Conservation (phyloP, 2,113 vertebrate genomes). For the Rynchops niger region DNA sequence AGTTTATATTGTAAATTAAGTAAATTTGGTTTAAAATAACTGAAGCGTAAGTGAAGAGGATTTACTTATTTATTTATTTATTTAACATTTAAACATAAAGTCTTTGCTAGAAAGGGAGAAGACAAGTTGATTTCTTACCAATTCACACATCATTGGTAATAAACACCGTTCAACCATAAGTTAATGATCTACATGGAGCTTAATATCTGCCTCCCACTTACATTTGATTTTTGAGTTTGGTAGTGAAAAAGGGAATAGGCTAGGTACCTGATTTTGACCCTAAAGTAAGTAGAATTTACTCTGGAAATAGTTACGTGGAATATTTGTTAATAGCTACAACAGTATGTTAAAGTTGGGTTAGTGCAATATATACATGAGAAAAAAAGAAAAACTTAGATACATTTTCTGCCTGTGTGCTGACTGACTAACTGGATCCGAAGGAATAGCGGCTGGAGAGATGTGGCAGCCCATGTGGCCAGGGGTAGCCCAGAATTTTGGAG, state of each 20-base stretch:
- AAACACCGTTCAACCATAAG: background rate
- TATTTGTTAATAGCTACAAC: background rate
- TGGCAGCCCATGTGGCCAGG: background rate
- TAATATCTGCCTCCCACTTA: background rate
- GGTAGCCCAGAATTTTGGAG: background rate
- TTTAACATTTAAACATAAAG: background rate
- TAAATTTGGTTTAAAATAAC: slow-evolving; percentile 9
- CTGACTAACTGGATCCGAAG: background rate
- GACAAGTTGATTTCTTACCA: background rate
- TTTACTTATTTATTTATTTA: background rate
- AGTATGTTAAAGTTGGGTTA: background rate
- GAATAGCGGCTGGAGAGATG: background rate
- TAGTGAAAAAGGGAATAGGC: background rate
- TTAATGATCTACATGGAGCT: background rate
- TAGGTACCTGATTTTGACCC: background rate
- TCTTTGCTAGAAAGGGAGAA: background rate
- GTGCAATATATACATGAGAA: background rate
- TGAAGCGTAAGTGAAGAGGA: background rate
- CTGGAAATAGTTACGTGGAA: background rate
- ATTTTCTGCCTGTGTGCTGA: background rate
- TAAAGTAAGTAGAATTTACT: background rate
- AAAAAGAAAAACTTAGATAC: background rate
- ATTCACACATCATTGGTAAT: background rate
- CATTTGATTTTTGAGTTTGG: background rate
- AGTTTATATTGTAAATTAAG: slow-evolving; percentile 1